A percentile compares a stretch with the other conserved stretches of the same genome.
phyloP scores from a whole-genome alignment of 1,140 invertebrate species.

The Drosophila ambigua region DNA sequence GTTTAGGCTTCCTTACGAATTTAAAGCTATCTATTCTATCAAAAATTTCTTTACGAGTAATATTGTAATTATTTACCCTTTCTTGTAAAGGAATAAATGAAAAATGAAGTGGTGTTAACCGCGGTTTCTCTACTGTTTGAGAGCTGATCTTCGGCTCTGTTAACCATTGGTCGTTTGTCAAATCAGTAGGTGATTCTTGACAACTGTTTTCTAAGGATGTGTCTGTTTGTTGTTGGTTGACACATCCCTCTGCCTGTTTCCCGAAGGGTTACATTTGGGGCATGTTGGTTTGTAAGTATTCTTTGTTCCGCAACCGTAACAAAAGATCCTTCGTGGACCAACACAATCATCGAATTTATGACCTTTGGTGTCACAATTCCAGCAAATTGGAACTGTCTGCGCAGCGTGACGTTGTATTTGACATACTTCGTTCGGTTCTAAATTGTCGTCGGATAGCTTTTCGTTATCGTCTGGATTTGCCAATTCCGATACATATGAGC shows the following conservation, averaged over 20 bases:
- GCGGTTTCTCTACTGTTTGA: no score
- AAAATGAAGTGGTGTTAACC: background rate
- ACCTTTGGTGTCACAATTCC: no score
- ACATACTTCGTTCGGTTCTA: no score
- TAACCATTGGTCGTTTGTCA: no score
- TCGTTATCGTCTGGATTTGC: background rate
- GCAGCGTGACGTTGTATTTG: no score
- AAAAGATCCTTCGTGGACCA: background rate
- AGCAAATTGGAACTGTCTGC: background rate
- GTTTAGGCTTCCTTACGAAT: background rate
- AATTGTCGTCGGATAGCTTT: no score
- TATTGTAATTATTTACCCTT: background rate
- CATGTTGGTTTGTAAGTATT: background rate
- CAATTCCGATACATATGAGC: background rate
- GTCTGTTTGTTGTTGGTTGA: no score
- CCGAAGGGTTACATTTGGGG: background rate
- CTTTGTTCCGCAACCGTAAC: background rate
- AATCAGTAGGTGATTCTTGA: no score
- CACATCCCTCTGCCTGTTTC: conserved; percentile 5
- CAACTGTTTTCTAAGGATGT: no score
- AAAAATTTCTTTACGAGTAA: background rate
- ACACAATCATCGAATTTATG: conserved; percentile 1
- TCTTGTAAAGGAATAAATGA: background rate
- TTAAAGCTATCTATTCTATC: background rate
- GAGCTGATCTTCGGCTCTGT: no score